These are phyloP conservation scores for Phrynocephalus forsythii DNA, from an alignment of 2,797 vertebrate genomes.

Conservation along the genomic window DNA sequence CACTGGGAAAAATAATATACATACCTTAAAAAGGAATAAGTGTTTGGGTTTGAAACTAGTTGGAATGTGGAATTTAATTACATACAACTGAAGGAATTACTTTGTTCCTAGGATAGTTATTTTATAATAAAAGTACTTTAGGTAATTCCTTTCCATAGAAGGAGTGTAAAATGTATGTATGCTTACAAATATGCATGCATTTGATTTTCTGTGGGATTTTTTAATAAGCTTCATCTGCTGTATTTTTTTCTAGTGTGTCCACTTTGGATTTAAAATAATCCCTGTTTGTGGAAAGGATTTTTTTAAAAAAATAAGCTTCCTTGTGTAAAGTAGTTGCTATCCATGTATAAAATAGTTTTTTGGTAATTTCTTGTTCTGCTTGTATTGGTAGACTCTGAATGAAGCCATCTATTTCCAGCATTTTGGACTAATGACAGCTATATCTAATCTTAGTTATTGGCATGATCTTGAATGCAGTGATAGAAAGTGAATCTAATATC, in stretches of 20 bases:
- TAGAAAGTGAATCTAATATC: background rate
- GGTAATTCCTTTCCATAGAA: conserved; percentile 55
- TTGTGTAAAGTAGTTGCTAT: conserved; percentile 12
- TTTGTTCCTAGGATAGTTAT: conserved; percentile 52
- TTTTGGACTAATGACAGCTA: background rate
- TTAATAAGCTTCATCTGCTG: background rate
- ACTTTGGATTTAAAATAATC: background rate
- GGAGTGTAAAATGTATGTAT: conserved; percentile 46
- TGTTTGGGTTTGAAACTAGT: conserved; percentile 49
- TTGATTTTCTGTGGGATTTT: conserved; percentile 5
- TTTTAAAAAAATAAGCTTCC: background rate
- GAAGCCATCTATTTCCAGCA: background rate
- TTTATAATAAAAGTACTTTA: conserved; percentile 50
- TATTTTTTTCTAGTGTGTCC: background rate
- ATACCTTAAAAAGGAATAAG: conserved; percentile 71
- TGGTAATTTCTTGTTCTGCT: background rate
- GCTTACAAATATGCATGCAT: background rate
- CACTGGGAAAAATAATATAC: conserved; percentile 53
- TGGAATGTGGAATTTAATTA: conserved; percentile 68
- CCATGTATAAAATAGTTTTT: conserved; percentile 12
- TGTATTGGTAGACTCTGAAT: conserved; percentile 2
- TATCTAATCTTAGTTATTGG: background rate
- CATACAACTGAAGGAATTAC: conserved; percentile 58
- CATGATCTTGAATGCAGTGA: background rate
- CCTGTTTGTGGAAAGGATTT: conserved; percentile 32